Conservation (phyloP, 2,113 vertebrate genomes). For the Pampusana beccarii region DNA sequence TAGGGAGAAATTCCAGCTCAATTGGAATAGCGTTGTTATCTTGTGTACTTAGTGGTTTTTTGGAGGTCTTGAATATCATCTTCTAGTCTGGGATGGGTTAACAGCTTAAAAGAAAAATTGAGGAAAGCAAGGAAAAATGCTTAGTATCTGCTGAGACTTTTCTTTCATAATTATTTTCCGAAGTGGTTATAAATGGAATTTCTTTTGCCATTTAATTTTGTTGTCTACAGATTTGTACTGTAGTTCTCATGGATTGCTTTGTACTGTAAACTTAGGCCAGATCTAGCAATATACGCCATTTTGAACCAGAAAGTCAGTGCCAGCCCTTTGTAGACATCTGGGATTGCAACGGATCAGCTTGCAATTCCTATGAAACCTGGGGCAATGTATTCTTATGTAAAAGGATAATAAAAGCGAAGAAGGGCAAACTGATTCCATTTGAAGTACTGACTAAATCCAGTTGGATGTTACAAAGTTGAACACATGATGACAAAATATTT, state of each 20-base stretch:
- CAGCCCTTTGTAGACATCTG: not conserved
- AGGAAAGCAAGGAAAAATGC: not conserved
- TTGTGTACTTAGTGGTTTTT: not conserved
- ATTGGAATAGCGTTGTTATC: not conserved
- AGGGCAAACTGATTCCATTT: not conserved
- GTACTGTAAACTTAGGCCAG: not conserved
- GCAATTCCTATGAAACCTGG: not conserved
- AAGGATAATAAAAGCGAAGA: not conserved
- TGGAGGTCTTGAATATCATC: not conserved
- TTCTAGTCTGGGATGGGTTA: not conserved
- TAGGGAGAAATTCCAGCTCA: not conserved
- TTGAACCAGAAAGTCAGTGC: not conserved
- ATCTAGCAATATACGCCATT: not conserved
- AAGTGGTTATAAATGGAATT: not conserved
- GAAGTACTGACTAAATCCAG: not conserved
- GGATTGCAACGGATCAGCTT: not conserved
- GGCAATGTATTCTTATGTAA: not conserved
- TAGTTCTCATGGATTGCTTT: not conserved
- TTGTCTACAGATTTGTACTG: not conserved
- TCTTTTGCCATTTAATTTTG: not conserved
- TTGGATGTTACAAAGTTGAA: not conserved
- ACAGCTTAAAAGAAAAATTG: not conserved
- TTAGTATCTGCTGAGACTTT: not conserved
- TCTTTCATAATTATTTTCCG: not conserved
- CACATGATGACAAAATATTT: not conserved